phyloP scores from a whole-genome alignment of 30 jellyfish, hydroid and myxozoan genomes.

The Morbakka virulenta region DNA sequence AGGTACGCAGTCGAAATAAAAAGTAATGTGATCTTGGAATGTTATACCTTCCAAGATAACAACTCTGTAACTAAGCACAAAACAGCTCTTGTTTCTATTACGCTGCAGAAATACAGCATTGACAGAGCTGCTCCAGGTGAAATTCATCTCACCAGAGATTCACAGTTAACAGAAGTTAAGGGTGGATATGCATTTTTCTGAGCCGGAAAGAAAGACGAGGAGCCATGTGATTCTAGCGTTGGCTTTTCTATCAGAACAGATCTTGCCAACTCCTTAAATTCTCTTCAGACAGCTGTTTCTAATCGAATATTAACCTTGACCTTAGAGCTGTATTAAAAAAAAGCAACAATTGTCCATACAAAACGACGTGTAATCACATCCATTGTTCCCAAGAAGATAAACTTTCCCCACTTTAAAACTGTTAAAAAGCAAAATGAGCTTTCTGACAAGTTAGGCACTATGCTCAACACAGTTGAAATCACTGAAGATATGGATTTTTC shows the following conservation, averaged over 20 bases:
- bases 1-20: not conserved
- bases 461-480: not conserved
- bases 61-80: not conserved
- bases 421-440: not conserved
- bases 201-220: not conserved
- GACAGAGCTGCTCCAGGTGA: not conserved
- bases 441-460: not conserved
- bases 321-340: not conserved
- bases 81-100: not conserved
- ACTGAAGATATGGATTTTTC: not conserved
- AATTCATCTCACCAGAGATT: not conserved
- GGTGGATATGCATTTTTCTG: not conserved
- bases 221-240: not conserved
- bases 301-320: not conserved
- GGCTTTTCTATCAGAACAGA: not conserved
- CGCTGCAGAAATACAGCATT: not conserved
- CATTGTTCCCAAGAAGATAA: not conserved
- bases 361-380: not conserved
- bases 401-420: not conserved
- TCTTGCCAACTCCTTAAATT: not conserved
- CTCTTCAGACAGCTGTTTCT: not conserved
- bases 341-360: not conserved
- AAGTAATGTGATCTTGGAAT: not conserved
- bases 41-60: not conserved
- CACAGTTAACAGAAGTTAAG: not conserved